These are phyloP conservation scores for Thymelicus sylvestris DNA, from an alignment of 2,888 invertebrate species.

Conservation along the genomic window DNA sequence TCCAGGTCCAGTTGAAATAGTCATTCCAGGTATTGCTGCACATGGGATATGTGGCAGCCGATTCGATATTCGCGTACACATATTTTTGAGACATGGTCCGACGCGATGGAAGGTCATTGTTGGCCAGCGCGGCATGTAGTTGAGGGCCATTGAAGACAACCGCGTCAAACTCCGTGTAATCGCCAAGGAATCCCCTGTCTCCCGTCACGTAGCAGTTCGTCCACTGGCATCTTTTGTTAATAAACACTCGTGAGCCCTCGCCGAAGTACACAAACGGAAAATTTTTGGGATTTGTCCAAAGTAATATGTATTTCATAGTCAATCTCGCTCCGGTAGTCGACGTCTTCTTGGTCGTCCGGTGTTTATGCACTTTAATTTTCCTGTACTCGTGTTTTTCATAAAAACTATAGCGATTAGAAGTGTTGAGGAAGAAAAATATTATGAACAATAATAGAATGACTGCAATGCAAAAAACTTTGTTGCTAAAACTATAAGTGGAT, in stretches of 20 bases:
- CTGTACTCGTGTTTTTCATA: neutral
- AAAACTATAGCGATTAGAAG: slow-evolving; percentile 9
- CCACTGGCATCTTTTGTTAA: slow-evolving; percentile 58
- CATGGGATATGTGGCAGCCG: slow-evolving; percentile 60
- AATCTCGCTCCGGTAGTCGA: neutral
- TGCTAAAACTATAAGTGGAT: neutral
- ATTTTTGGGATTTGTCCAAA: slow-evolving; percentile 61
- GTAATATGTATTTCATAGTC: slow-evolving; percentile 59
- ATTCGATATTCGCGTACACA: slow-evolving; percentile 65
- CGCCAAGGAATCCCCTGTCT: slow-evolving; percentile 52
- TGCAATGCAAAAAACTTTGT: neutral
- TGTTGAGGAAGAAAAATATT: slow-evolving; percentile 14
- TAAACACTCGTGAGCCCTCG: slow-evolving; percentile 58
- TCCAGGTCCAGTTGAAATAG: slow-evolving; percentile 76
- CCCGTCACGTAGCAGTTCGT: slow-evolving; percentile 67
- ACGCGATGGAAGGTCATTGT: slow-evolving; percentile 51
- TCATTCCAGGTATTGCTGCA: slow-evolving; percentile 55
- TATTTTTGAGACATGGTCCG: slow-evolving; percentile 61
- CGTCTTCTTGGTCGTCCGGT: neutral
- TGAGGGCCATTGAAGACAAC: slow-evolving; percentile 66
- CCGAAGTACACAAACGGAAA: slow-evolving; percentile 61
- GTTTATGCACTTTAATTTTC: neutral
- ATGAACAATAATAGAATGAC: slow-evolving; percentile 5
- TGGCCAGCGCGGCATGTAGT: slow-evolving; percentile 43
- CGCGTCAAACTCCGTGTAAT: slow-evolving; percentile 59